These are phyloP conservation scores for Clarias pachynema DNA, from an alignment of 2,797 vertebrate genomes.

Conservation along the genomic window DNA sequence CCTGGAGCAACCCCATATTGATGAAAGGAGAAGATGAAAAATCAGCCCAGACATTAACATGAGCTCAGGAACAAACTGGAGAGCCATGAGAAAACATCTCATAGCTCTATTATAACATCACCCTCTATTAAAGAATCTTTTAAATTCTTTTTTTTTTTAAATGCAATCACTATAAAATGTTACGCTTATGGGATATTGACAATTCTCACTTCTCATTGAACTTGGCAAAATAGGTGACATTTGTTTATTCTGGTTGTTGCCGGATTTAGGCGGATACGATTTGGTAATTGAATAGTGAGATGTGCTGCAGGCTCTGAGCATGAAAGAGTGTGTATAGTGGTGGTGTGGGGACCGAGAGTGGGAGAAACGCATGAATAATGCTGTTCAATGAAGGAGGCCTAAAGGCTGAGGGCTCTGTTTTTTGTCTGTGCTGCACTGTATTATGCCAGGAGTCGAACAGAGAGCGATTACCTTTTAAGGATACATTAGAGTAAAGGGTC, in stretches of 20 bases:
- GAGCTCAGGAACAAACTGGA: neutral
- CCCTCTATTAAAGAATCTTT: neutral
- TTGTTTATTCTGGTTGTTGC: constrained; percentile 36
- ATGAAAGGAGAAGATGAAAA: neutral
- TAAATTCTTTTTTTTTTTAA: neutral
- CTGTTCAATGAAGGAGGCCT: constrained; percentile 49
- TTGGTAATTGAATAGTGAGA: constrained; percentile 50
- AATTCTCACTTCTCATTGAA: neutral
- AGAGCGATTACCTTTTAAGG: constrained; percentile 18
- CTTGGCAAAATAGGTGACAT: neutral
- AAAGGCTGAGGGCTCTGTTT: constrained; percentile 39
- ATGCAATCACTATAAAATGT: neutral
- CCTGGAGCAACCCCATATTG: neutral
- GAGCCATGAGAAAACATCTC: neutral
- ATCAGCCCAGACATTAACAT: neutral
- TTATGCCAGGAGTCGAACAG: neutral
- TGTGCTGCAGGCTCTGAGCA: constrained; percentile 42
- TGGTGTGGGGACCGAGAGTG: constrained; percentile 36
- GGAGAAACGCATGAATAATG: constrained; percentile 55
- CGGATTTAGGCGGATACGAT: constrained; percentile 29
- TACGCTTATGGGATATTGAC: neutral
- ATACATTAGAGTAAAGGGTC: constrained; percentile 49
- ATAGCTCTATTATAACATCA: no score
- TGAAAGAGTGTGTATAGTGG: constrained; percentile 43
- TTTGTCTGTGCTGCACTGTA: constrained; percentile 24